Percentiles rank a stretch among this genome's conserved stretches.
These are phyloP conservation scores for Hoplodrina blanda DNA, from an alignment of 2,888 invertebrate species.

Conservation along the genomic window DNA sequence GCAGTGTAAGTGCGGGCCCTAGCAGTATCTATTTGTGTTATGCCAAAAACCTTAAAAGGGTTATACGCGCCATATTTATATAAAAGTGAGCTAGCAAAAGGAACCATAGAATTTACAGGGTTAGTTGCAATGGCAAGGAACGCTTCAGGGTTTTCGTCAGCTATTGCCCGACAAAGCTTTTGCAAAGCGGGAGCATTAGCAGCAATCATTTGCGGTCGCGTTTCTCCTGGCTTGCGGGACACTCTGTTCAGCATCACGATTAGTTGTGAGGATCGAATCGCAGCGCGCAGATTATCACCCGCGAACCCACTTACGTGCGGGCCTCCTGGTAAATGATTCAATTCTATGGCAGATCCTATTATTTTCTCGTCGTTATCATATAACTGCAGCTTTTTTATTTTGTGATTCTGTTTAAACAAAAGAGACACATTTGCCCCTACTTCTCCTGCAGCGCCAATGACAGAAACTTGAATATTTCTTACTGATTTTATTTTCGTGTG, in stretches of 20 bases:
- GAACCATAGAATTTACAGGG: slow-evolving; percentile 79
- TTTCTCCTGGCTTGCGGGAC: slow-evolving; percentile 69
- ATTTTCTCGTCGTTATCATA: slow-evolving; percentile 77
- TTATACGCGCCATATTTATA: slow-evolving; percentile 74
- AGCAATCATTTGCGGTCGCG: slow-evolving; percentile 75
- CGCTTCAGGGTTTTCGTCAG: slow-evolving; percentile 73
- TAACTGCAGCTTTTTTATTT: slow-evolving; percentile 72
- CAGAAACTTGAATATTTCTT: slow-evolving; percentile 76
- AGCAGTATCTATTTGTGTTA: slow-evolving; percentile 78
- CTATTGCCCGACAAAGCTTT: slow-evolving; percentile 73
- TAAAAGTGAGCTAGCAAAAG: slow-evolving; percentile 77
- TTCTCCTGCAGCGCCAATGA: slow-evolving; percentile 77
- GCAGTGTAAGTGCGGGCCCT: slow-evolving; percentile 72
- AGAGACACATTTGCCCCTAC: slow-evolving; percentile 77
- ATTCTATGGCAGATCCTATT: slow-evolving; percentile 72
- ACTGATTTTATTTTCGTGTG: slow-evolving; percentile 30
- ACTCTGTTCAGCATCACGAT: slow-evolving; percentile 75
- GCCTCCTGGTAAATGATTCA: slow-evolving; percentile 74
- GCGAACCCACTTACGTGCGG: slow-evolving; percentile 67
- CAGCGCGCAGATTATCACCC: slow-evolving; percentile 68
- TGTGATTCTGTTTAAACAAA: slow-evolving; percentile 75
- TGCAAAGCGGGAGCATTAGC: slow-evolving; percentile 75
- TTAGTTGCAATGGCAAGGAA: slow-evolving; percentile 79
- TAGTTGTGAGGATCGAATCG: slow-evolving; percentile 72
- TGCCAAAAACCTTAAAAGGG: slow-evolving; percentile 78